Evolutionary conservation across 1,140 invertebrate species (phyloP).

Genomic region (Chymomyza costata): DNA sequence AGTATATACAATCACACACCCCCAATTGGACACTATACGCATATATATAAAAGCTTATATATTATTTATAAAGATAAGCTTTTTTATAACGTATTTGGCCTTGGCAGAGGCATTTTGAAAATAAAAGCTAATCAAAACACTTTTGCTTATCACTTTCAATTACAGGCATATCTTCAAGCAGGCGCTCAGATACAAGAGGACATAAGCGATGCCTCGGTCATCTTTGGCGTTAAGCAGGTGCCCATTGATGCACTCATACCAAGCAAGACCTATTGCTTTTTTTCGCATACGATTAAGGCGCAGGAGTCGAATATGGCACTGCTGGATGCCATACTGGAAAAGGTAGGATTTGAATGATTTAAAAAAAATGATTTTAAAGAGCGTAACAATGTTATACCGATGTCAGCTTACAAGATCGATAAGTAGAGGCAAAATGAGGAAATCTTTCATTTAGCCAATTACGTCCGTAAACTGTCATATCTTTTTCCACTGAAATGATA

Average conservation of each 20-base stretch:
- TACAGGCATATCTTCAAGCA: constrained; percentile 87
- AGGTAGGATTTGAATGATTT: constrained; percentile 77
- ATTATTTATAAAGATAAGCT: constrained; percentile 5
- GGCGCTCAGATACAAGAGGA: constrained; percentile 97
- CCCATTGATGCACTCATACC: constrained; percentile 95
- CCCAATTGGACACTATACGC: constrained; percentile 15
- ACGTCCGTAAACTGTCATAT: too few relatives aligned
- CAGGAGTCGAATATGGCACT: constrained; percentile 99
- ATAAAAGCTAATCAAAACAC: not conserved
- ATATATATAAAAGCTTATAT: not conserved
- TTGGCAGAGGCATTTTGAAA: too few relatives aligned
- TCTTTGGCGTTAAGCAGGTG: constrained; percentile 98
- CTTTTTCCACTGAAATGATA: too few relatives aligned
- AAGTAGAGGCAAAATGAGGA: too few relatives aligned
- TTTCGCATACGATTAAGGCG: constrained; percentile 99
- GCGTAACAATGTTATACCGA: too few relatives aligned
- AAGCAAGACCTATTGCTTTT: constrained; percentile 98
- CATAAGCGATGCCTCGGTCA: constrained; percentile 95
- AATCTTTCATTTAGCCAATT: too few relatives aligned
- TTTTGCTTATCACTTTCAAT: not conserved
- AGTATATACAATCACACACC: constrained; percentile 26
- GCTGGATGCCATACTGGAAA: constrained; percentile 95
- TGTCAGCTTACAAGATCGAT: too few relatives aligned
- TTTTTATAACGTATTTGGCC: too few relatives aligned
- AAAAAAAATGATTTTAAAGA: too few relatives aligned